Base-by-base conservation (phyloP, 2,888 invertebrate genomes). In the Yponomeuta sedellus region DNA sequence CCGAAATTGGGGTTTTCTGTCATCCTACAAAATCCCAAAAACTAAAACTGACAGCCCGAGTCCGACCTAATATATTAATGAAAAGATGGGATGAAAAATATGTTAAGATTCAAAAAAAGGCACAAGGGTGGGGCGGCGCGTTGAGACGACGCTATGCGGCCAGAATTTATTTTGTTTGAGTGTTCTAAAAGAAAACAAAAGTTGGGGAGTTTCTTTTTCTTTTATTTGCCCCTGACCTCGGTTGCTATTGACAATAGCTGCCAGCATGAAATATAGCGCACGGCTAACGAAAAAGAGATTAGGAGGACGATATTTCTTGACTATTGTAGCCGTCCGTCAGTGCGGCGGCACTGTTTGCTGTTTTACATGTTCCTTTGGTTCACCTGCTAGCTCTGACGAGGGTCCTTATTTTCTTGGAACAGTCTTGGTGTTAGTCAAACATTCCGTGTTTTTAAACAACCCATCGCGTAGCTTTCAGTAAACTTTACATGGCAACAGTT, bases 211-310 rank as follows among this genome's bases (percentile, higher is more conserved):
- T 52, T 86, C 80, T 87, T 88, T 89, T 88, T 69, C 82, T 88
- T 81, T 83, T 87, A 86, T 88, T 89, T 89, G 89, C 86, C 86
- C 84, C 85, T 87, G 89, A 89, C 89, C 89, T 86, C 88, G 83
- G 83, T 75, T 81, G 79, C 79, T 87, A 88, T 88, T 89, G 89
- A 90, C 91, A 91, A 91, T 89, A 83, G 85, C 88, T 88, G 88
- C 86, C 88, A 85, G 86, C 83, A 90, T 90, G 89, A 91, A 89
- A 88, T 90, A 91, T 89, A 87, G 88, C 80, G 84, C 80, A 83
- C 78, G 82, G 84, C 80, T 85, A 85, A 89, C 84, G 83, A 85
- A 88, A 88, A 85, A 86, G 82, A 88, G 88, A 88, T 90, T 88
- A 86, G 82, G 81, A 82, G 83, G 81, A 85, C 80, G 86, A 87